These are phyloP conservation scores for Eonycteris spelaea DNA, from an alignment of 2,113 vertebrate species.

Conservation along the genomic window DNA sequence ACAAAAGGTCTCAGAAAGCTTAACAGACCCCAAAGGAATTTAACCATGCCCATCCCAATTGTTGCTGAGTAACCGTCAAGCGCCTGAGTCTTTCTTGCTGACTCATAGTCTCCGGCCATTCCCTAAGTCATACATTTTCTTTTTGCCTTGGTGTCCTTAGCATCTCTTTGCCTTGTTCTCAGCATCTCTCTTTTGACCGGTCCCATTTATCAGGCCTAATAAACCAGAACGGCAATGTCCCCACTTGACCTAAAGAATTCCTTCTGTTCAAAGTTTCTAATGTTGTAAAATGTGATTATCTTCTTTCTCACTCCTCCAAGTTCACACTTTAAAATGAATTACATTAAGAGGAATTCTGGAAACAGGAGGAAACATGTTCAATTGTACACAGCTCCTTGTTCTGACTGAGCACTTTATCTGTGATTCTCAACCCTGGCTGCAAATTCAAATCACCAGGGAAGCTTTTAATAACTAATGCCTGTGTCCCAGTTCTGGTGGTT, in stretches of 20 bases:
- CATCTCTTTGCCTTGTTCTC: not conserved
- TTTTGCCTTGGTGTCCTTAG: not conserved
- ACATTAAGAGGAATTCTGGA: not conserved
- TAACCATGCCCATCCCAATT: not conserved
- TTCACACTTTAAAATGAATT: slow-evolving; percentile 6
- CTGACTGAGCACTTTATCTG: not conserved
- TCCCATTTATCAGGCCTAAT: not conserved
- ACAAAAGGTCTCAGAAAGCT: not conserved
- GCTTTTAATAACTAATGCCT: not conserved
- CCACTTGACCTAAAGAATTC: not conserved
- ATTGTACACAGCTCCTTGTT: not conserved
- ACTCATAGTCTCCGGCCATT: not conserved
- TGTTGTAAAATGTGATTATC: not conserved
- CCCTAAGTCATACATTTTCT: not conserved
- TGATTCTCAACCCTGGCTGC: not conserved
- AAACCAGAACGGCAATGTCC: not conserved
- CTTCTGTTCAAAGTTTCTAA: not conserved
- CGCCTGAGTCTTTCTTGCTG: not conserved
- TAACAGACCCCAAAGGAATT: not conserved
- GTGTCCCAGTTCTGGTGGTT: not conserved
- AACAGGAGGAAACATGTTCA: not conserved
- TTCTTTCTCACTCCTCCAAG: not conserved
- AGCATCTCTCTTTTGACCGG: not conserved
- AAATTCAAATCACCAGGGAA: not conserved
- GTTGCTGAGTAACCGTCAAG: not conserved